Conservation (phyloP, 2,888 invertebrate genomes). For the Limnephilus marmoratus region DNA sequence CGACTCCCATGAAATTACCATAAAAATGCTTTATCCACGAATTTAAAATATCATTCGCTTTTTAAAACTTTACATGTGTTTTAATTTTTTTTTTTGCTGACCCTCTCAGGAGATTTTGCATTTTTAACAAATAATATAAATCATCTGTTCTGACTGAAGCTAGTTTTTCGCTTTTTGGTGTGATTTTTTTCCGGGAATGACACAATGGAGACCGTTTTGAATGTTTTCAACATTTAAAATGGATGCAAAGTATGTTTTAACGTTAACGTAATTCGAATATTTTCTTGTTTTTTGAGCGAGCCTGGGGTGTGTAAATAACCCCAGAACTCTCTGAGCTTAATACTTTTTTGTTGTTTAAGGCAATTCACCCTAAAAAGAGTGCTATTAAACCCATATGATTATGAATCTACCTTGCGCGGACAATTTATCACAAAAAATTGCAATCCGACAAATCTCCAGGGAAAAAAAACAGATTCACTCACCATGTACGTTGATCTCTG, state of each 20-base stretch:
- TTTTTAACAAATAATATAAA: background rate
- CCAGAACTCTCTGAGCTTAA: too few relatives aligned
- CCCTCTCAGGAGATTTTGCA: background rate
- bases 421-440: too few relatives aligned
- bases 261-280: background rate
- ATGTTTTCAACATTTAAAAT: background rate
- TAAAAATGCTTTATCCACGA: constrained; percentile 34
- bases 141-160: background rate
- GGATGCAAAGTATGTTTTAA: background rate
- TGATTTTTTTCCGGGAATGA: background rate
- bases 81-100: background rate
- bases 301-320: too few relatives aligned
- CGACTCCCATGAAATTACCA: background rate
- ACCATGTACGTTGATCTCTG: too few relatives aligned
- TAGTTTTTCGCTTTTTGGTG: background rate
- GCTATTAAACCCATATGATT: too few relatives aligned
- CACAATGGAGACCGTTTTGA: background rate
- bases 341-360: too few relatives aligned
- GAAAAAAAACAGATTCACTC: too few relatives aligned
- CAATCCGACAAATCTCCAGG: too few relatives aligned
- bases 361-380: too few relatives aligned
- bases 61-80: background rate
- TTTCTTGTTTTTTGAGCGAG: background rate
- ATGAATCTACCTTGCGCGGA: too few relatives aligned
- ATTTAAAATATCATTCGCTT: constrained; percentile 12